Evolutionary conservation across 2,113 vertebrate genomes (phyloP).

Genomic region (Cynoglossus semilaevis): DNA sequence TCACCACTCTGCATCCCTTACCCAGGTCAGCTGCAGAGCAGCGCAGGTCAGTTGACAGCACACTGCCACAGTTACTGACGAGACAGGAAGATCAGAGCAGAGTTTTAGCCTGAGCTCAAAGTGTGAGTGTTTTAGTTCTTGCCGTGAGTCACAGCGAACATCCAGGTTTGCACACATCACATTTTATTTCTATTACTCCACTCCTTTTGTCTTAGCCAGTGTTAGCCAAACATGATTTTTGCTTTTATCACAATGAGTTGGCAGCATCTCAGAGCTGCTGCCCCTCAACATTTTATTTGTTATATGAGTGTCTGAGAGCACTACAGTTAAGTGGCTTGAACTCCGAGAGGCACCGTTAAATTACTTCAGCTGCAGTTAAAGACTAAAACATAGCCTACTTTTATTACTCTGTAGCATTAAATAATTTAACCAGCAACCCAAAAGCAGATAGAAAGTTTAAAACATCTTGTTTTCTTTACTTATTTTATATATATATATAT

Average conservation of each 20-base stretch:
- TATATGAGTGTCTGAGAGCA: constrained; percentile 9
- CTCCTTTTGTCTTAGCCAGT: neutral
- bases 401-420: neutral
- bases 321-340: constrained; percentile 20
- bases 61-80: constrained; percentile 20
- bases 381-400: neutral
- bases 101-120: constrained; percentile 14
- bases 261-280: neutral
- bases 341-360: constrained; percentile 9
- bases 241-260: constrained; percentile 1
- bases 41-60: neutral
- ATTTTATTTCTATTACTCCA: neutral
- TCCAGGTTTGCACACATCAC: neutral
- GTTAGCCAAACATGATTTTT: neutral
- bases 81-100: constrained; percentile 28
- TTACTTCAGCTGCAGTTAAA: constrained; percentile 24
- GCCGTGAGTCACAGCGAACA: neutral
- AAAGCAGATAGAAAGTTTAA: neutral
- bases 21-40: constrained; percentile 13
- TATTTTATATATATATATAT: no score
- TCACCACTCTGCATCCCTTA: constrained; percentile 42
- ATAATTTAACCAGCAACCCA: neutral
- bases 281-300: constrained; percentile 2
- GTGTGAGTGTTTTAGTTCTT: constrained; percentile 20
- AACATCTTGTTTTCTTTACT: neutral